Evolutionary conservation across 2,797 vertebrate genomes (phyloP).

Genomic region (Gymnoscopelus braueri): DNA sequence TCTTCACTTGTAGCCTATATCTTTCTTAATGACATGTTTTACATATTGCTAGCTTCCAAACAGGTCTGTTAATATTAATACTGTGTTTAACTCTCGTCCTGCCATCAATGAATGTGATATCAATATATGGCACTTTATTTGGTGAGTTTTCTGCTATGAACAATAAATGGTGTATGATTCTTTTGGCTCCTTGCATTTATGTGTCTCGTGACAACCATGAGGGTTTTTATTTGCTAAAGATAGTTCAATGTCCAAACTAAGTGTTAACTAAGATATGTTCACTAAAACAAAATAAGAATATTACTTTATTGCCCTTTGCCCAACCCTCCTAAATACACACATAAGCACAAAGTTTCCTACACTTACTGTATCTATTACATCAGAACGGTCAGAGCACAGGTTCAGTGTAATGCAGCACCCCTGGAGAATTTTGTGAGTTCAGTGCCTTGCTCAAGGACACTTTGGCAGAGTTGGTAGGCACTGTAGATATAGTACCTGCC

Average conservation of each 20-base stretch:
- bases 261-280: too few relatives aligned
- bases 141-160: constrained; percentile 53
- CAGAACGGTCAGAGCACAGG: too few relatives aligned
- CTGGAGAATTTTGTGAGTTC: too few relatives aligned
- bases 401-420: too few relatives aligned
- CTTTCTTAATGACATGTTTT: constrained; percentile 6
- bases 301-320: too few relatives aligned
- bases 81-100: constrained; percentile 48
- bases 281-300: too few relatives aligned
- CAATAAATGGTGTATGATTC: constrained; percentile 62
- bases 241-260: background rate
- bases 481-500: too few relatives aligned
- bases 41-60: constrained; percentile 38
- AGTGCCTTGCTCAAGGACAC: too few relatives aligned
- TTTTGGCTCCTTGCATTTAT: constrained; percentile 34
- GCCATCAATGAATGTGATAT: constrained; percentile 59
- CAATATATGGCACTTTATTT: constrained; percentile 65
- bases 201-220: constrained; percentile 2
- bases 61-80: constrained; percentile 19
- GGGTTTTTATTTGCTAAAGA: background rate
- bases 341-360: too few relatives aligned
- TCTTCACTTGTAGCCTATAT: background rate
- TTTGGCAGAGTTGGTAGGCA: too few relatives aligned
- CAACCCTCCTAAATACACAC: too few relatives aligned
- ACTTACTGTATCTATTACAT: too few relatives aligned